Evolutionary conservation across 2,888 invertebrate genomes (phyloP), one percentile per base, ranked within the genome.

Genomic region (Hypomecis atomaria): DNA sequence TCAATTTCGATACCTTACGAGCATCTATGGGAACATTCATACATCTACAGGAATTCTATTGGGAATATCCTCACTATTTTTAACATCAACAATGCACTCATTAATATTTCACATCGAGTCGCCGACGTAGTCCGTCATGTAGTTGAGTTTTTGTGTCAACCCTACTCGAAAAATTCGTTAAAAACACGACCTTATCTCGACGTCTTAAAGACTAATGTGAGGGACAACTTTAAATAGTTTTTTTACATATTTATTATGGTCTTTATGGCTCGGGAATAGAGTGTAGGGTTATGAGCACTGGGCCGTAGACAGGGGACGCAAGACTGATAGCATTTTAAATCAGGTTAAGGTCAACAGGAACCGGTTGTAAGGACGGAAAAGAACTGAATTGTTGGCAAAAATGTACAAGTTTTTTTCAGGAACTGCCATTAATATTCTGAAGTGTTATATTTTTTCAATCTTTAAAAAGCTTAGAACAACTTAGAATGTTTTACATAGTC

Each of bases 261-360:
- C 71, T 71, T 71, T 73, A 71, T 57, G 44, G 52, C 70, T 59
- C 66, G 60, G 67, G 62, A 65, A 71, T 69, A 74, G 61, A 68
- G 71, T 58, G 65, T 63, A 71, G 52, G 67, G 62, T 61, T 69
- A 64, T 59, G 67, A 50, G 62, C 59, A 67, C 59, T 69, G 62
- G 62, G 61, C 68, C 48, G 49, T 63, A 56, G 62, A 66, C 61
- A 64, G 71, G 70, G 72, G 74, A 70, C 69, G 59, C 40, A 67
- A 66, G 78, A 79, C 83, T 87, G 87, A 89, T 88, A 84, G 91
- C 90, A 91, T 91, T 88, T 90, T 90, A 90, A 90, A 91, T 88
- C 86, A 89, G 90, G 90, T 90, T 90, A 91, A 91, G 91, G 90
- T 90, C 90, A 88, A 80, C 77, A 81, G 73, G 76, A 77, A 76